These are phyloP conservation scores for Nomada lathburiana DNA, from an alignment of 2,888 invertebrate species.

Conservation along the genomic window DNA sequence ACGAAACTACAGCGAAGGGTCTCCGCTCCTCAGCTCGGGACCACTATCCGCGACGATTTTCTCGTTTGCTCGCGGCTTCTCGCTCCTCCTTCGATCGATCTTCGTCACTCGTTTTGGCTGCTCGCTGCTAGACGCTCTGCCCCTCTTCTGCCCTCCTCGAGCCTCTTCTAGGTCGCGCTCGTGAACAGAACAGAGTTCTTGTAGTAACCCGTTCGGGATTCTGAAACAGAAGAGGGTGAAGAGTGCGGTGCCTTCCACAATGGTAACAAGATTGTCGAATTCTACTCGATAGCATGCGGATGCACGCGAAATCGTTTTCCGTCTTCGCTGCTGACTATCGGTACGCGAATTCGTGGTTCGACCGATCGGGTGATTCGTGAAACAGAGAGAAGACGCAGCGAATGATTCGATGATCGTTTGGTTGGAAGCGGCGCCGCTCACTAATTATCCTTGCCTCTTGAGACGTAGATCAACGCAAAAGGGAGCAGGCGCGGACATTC, in stretches of 20 bases:
- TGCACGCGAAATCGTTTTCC: neutral
- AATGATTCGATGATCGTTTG: constrained; percentile 73
- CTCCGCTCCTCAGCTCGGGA: neutral
- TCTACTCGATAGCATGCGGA: neutral
- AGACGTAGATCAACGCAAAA: constrained; percentile 66
- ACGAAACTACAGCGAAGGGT: constrained; percentile 22
- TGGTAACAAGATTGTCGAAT: neutral
- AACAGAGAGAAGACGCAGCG: constrained; percentile 51
- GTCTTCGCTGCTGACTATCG: neutral
- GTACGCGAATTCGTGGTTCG: constrained; percentile 26
- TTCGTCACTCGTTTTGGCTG: constrained; percentile 73
- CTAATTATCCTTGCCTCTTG: constrained; percentile 77
- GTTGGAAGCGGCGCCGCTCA: constrained; percentile 75
- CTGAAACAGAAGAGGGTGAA: constrained; percentile 81
- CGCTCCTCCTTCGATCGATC: constrained; percentile 85
- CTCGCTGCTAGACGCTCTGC: constrained; percentile 63
- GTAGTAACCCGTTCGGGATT: constrained; percentile 89
- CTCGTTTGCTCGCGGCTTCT: constrained; percentile 12
- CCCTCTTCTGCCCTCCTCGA: constrained; percentile 71
- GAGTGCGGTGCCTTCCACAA: constrained; percentile 43
- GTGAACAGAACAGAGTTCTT: constrained; percentile 96
- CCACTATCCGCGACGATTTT: neutral
- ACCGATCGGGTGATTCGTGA: constrained; percentile 44
- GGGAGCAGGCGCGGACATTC: constrained; percentile 44
- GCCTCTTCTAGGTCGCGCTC: constrained; percentile 89